A percentile compares a stretch with the other conserved stretches of the same genome.
phyloP scores from a whole-genome alignment of 1,140 invertebrate species.

The Kradibia gibbosae region DNA sequence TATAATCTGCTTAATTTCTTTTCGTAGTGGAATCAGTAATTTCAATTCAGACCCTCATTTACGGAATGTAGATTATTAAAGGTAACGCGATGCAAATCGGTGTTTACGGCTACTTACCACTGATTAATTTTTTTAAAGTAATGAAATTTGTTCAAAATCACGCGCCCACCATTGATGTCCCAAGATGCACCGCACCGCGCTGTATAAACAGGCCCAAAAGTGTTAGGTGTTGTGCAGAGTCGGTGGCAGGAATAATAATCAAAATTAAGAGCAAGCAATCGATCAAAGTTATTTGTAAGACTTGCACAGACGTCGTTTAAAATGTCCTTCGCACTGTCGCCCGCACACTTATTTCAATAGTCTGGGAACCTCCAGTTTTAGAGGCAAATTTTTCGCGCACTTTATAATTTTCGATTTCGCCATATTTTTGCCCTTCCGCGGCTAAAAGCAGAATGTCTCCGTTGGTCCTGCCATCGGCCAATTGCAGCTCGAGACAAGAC shows the following conservation, averaged over 20 bases:
- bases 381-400: conserved; percentile 61
- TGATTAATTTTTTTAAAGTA: background rate
- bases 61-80: background rate
- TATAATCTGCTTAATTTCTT: conserved; percentile 46
- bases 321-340: no score
- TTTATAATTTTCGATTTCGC: conserved; percentile 64
- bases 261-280: background rate
- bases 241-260: background rate
- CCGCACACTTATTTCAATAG: background rate
- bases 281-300: background rate
- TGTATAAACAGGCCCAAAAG: conserved; percentile 51
- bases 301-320: no score
- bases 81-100: background rate
- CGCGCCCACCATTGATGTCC: conserved; percentile 81
- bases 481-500: conserved; percentile 46
- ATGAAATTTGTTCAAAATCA: conserved; percentile 78
- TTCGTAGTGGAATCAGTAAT: background rate
- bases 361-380: background rate
- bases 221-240: background rate
- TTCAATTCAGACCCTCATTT: background rate
- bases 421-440: conserved; percentile 62
- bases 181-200: conserved; percentile 70
- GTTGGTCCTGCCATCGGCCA: conserved; percentile 53
- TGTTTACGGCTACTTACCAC: background rate
- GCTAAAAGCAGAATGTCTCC: conserved; percentile 58